Evolutionary conservation across 2,888 invertebrate species (phyloP), one percentile per base, ranked within the genome.

Genomic region (Lepidocyrtinus sp.): DNA sequence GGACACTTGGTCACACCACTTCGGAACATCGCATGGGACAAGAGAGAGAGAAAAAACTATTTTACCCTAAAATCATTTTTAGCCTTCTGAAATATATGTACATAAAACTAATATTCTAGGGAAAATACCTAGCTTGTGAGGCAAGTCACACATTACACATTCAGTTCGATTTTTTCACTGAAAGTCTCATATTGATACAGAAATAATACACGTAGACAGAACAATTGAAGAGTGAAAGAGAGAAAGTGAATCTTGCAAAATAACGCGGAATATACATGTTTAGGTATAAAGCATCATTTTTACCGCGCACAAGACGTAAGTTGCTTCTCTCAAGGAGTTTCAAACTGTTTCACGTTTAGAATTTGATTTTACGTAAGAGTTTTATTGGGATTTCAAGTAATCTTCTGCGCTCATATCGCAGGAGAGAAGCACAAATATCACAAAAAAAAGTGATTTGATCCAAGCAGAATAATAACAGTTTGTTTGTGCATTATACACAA

Each of bases 1-100:
- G 85, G 85, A 86, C 84, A 84, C 82, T 85, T 84, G 83, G 77
- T 81, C 77, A 73, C 73, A 79, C 73, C 61, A 36, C 36, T 36
- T 36, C 5, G n/a, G 72, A 67, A 77, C 75, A 76, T 76, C 76
- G 65, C 71, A 7, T 36, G 36, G 36, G 36, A 7, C 36, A 36
- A 36, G 36, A 36, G 12, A 36, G 36, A 36, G n/a, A n/a, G n/a
- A 36, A 12, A 78, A 72, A 78, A 78, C 71, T 78, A 78, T 78
- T 36, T 36, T 71, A 77, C 75, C 46, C 75, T 61, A 55, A 69
- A 75, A 72, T 77, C 77, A 77, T 78, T 81, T 80, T 12, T 67
- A 71, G 77, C 75, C 71, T 80, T 81, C 5, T n/a, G 19, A 64
- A 63, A 55, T 24, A 15, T 63, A 73, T 27, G 17, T 46, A 78